phyloP scores from a whole-genome alignment of 2,888 invertebrate species.

The Chloroclystis v-ata region DNA sequence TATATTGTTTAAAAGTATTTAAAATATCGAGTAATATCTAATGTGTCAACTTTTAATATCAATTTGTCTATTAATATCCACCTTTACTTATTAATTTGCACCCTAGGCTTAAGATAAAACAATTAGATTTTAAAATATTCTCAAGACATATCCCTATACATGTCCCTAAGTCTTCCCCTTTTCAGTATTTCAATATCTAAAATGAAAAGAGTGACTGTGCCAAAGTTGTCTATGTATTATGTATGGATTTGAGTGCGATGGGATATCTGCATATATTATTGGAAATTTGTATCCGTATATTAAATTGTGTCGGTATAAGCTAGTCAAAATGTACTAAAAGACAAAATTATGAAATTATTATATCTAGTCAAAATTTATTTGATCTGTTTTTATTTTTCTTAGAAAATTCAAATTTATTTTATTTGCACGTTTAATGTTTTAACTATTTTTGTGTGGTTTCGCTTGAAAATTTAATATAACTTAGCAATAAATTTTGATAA shows the following conservation, averaged over 20 bases:
- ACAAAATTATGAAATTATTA: slow-evolving; percentile 47
- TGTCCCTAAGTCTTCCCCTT: slow-evolving; percentile 70
- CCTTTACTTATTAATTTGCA: slow-evolving; percentile 66
- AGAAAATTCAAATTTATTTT: slow-evolving; percentile 45
- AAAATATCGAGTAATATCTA: slow-evolving; percentile 24
- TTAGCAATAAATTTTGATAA: slow-evolving; percentile 74
- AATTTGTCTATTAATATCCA: slow-evolving; percentile 51
- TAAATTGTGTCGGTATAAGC: slow-evolving; percentile 35
- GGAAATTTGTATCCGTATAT: slow-evolving; percentile 39
- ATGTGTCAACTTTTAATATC: slow-evolving; percentile 31
- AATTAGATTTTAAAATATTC: slow-evolving; percentile 52
- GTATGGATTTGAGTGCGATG: slow-evolving; percentile 43
- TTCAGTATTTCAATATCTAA: slow-evolving; percentile 60
- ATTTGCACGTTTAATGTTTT: slow-evolving; percentile 44
- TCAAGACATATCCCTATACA: slow-evolving; percentile 68
- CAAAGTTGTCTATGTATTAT: slow-evolving; percentile 61
- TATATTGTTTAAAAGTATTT: slow-evolving; percentile 17
- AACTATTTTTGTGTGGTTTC: slow-evolving; percentile 57
- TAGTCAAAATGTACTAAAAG: slow-evolving; percentile 72
- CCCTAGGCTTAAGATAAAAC: slow-evolving; percentile 61
- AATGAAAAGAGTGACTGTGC: slow-evolving; percentile 61
- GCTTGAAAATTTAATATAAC: slow-evolving; percentile 52
- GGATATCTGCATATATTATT: slow-evolving; percentile 44
- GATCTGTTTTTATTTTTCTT: slow-evolving; percentile 46
- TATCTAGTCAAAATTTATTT: slow-evolving; percentile 73